Evolutionary conservation across 2,113 vertebrate species (phyloP).

Genomic region (Grus americana): DNA sequence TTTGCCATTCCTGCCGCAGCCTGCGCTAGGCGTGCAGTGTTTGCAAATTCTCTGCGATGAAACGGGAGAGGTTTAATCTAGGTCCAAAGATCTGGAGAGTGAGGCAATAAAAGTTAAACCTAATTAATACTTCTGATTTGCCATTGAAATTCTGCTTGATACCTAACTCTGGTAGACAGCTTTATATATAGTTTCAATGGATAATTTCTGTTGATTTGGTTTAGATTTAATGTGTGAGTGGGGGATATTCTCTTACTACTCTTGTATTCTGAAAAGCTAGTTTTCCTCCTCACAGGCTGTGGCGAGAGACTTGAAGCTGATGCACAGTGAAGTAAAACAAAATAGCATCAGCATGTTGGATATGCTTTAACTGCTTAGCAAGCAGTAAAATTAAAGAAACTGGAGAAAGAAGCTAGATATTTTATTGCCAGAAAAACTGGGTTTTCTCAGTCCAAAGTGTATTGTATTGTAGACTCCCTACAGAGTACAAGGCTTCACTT

Average conservation of each 20-base stretch:
- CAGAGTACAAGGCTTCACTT: not conserved
- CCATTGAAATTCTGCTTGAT: not conserved
- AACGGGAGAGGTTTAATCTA: not conserved
- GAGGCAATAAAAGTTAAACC: not conserved
- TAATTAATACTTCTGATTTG: not conserved
- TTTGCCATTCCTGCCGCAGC: not conserved
- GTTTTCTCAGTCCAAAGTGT: not conserved
- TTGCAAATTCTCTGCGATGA: not conserved
- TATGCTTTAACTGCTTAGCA: not conserved
- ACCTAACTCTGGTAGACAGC: not conserved
- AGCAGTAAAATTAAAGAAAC: not conserved
- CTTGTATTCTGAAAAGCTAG: not conserved
- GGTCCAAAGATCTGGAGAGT: not conserved
- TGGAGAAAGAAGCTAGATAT: not conserved
- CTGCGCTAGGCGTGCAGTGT: fast-evolving
- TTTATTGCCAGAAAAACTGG: not conserved
- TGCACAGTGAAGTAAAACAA: not conserved
- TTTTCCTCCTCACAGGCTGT: not conserved
- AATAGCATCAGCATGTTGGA: not conserved
- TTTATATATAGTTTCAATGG: not conserved
- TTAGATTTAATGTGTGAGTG: not conserved
- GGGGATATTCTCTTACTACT: not conserved
- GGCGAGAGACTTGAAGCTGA: not conserved
- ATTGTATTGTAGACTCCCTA: not conserved
- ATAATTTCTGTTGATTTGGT: not conserved